Conservation (phyloP, 2,888 invertebrate genomes). For the Lordiphosa fenestrarum region DNA sequence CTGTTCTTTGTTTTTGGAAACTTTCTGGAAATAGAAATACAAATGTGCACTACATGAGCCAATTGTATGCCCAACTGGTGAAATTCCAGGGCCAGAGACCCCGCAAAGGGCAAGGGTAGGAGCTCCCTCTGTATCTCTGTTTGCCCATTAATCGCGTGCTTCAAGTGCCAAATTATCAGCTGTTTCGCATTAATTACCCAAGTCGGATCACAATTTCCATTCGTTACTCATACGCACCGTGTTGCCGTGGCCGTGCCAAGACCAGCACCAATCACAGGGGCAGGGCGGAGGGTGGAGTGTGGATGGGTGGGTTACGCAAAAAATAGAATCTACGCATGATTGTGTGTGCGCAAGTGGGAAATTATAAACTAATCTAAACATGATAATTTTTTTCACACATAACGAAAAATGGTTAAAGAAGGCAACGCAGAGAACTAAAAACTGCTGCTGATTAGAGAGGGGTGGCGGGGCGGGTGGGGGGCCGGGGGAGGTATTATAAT, state of each 20-base stretch:
- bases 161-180: slow-evolving; percentile 37
- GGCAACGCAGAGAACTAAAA: slow-evolving; percentile 4
- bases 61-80: slow-evolving; percentile 1
- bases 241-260: slow-evolving; percentile 38
- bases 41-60: too few species aligned
- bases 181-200: slow-evolving; percentile 54
- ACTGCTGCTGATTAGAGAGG: slow-evolving; percentile 29
- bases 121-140: slow-evolving; percentile 1
- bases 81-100: too few species aligned
- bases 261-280: neutral
- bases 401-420: slow-evolving; percentile 12
- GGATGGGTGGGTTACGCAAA: neutral
- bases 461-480: neutral
- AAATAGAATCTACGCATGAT: slow-evolving; percentile 6
- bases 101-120: too few species aligned
- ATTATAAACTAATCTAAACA: slow-evolving; percentile 37
- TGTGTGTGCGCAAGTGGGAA: slow-evolving; percentile 11
- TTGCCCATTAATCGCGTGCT: slow-evolving; percentile 32
- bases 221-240: slow-evolving; percentile 54
- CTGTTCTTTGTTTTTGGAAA: too few species aligned
- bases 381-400: slow-evolving; percentile 31
- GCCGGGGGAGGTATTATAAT: slow-evolving; percentile 24
- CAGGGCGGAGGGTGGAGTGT: neutral
- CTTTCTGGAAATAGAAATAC: too few species aligned
- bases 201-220: slow-evolving; percentile 31